A percentile compares a stretch with the other conserved stretches of the same genome.
Conservation (phyloP, 2,888 invertebrate species). For the Venustoraphidia nigricollis region DNA sequence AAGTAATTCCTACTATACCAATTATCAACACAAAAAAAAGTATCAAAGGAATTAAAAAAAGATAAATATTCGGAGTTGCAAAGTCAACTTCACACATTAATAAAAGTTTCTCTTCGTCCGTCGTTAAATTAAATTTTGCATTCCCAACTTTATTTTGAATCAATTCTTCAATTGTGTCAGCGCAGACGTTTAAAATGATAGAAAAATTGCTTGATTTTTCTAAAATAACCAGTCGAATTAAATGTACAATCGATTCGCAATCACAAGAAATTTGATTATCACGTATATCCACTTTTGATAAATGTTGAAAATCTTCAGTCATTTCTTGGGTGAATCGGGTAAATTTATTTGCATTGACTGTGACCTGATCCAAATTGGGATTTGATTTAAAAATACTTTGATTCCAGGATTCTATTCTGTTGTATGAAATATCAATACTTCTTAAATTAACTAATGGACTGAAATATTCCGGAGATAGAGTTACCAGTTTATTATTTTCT, state of each 20-base stretch:
- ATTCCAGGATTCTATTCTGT: slow-evolving; percentile 37
- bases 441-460: slow-evolving; percentile 28
- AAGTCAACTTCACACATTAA: no score
- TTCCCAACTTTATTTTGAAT: not conserved
- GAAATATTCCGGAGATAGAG: slow-evolving; percentile 28
- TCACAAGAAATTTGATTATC: slow-evolving; percentile 40
- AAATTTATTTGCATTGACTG: slow-evolving; percentile 37
- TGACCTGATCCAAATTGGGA: slow-evolving; percentile 25
- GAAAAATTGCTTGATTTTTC: not conserved
- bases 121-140: not conserved
- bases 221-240: no score
- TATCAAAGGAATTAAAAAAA: slow-evolving; percentile 1
- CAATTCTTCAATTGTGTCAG: not conserved
- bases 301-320: slow-evolving; percentile 35
- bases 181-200: not conserved
- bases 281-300: slow-evolving; percentile 31
- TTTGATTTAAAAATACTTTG: slow-evolving; percentile 32
- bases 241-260: slow-evolving; percentile 22
- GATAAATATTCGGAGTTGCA: not conserved
- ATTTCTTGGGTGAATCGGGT: slow-evolving; percentile 37
- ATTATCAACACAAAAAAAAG: slow-evolving; percentile 4
- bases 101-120: not conserved
- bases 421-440: slow-evolving; percentile 34
- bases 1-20: slow-evolving; percentile 5
- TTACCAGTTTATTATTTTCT: slow-evolving; percentile 31